Conservation (phyloP, 2,113 vertebrate genomes). For the Formicarius rufipectus region DNA sequence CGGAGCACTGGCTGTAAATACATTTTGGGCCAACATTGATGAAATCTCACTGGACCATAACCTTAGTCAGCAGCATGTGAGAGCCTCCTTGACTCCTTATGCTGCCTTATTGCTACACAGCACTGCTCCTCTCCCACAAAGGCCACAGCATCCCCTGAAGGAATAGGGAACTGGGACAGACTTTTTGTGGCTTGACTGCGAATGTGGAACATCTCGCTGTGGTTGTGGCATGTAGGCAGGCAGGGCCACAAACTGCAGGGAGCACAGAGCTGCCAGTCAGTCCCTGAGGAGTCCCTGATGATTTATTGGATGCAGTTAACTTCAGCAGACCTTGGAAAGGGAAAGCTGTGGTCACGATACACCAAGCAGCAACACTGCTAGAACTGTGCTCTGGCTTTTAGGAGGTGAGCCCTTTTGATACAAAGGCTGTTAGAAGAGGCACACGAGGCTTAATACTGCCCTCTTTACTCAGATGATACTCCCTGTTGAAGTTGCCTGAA, state of each 20-base stretch:
- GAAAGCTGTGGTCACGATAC: not conserved
- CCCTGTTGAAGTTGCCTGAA: not conserved
- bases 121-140: not conserved
- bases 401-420: not conserved
- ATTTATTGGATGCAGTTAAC: not conserved
- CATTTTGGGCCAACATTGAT: not conserved
- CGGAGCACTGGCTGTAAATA: not conserved
- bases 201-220: not conserved
- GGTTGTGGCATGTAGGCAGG: not conserved
- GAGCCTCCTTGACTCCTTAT: not conserved
- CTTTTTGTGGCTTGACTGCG: not conserved
- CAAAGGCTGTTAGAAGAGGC: not conserved
- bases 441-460: not conserved
- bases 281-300: not conserved
- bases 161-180: not conserved
- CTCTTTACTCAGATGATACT: not conserved
- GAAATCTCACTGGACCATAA: not conserved
- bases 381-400: not conserved
- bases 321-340: not conserved
- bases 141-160: not conserved
- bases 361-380: not conserved
- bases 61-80: not conserved
- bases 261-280: not conserved
- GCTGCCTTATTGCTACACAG: not conserved
- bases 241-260: not conserved